These are phyloP conservation scores for Tuta absoluta DNA, from an alignment of 2,888 invertebrate species.

Conservation along the genomic window DNA sequence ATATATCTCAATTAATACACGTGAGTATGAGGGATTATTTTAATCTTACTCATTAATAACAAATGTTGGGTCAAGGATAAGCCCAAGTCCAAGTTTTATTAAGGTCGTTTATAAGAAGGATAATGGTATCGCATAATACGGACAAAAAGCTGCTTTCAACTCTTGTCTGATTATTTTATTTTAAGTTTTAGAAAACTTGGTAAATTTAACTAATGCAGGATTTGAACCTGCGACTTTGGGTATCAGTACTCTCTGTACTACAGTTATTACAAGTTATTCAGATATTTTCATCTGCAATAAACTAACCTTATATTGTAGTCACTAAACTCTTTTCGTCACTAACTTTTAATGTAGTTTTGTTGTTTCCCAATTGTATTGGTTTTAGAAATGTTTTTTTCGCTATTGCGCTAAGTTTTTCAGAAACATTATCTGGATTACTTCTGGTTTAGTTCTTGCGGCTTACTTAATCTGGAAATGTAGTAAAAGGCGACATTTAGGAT, in stretches of 20 bases:
- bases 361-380: slow-evolving; percentile 36
- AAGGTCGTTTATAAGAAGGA: slow-evolving; percentile 27
- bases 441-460: neutral
- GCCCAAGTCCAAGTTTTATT: slow-evolving; percentile 20
- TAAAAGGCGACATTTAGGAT: slow-evolving; percentile 27
- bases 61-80: slow-evolving; percentile 22
- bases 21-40: slow-evolving; percentile 36
- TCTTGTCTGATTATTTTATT: slow-evolving; percentile 58
- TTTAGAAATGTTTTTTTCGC: neutral
- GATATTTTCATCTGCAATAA: too few relatives aligned
- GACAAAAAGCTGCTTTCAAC: slow-evolving; percentile 40
- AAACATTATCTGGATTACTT: slow-evolving; percentile 15
- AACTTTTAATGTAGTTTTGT: neutral
- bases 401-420: slow-evolving; percentile 6
- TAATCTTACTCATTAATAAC: slow-evolving; percentile 38
- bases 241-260: too few relatives aligned
- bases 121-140: slow-evolving; percentile 1
- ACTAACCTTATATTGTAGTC: too few relatives aligned
- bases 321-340: neutral
- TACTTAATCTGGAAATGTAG: slow-evolving; percentile 23
- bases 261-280: too few relatives aligned
- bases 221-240: too few relatives aligned
- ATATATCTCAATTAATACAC: slow-evolving; percentile 40
- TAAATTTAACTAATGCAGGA: too few relatives aligned
- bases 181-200: too few relatives aligned